Evolutionary conservation across 2,113 vertebrate genomes (phyloP).

Genomic region (Arothron firmamentum): DNA sequence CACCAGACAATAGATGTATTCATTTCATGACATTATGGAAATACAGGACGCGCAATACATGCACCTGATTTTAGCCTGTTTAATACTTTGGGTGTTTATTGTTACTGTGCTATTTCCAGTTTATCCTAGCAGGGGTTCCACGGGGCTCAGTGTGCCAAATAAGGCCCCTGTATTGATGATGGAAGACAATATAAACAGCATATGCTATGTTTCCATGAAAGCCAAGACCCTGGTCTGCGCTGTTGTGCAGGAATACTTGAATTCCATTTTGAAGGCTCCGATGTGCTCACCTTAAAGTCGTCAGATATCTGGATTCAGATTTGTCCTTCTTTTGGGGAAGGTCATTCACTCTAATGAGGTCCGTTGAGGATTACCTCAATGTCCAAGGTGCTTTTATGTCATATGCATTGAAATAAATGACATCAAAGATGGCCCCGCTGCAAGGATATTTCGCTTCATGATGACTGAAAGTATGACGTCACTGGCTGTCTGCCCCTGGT

Average conservation of each 20-base stretch:
- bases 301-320: constrained; percentile 44
- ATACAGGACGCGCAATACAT: constrained; percentile 24
- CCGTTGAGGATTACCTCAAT: constrained; percentile 61
- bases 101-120: constrained; percentile 36
- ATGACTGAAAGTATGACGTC: constrained; percentile 2
- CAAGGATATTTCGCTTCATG: constrained; percentile 3
- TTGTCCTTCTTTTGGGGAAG: constrained; percentile 47
- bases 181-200: constrained; percentile 34
- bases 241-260: constrained; percentile 39
- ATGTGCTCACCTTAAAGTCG: constrained; percentile 40
- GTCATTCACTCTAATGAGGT: constrained; percentile 40
- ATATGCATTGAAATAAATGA: constrained; percentile 31
- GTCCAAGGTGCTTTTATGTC: constrained; percentile 41
- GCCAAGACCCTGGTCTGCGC: constrained; percentile 32
- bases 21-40: constrained; percentile 63
- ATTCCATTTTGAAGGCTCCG: constrained; percentile 34
- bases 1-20: constrained; percentile 45
- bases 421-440: constrained; percentile 34
- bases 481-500: constrained; percentile 10
- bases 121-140: constrained; percentile 37
- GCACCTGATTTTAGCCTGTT: constrained; percentile 22
- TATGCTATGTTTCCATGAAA: constrained; percentile 38
- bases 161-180: constrained; percentile 27
- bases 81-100: constrained; percentile 22
- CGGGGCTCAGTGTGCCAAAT: constrained; percentile 25